Evolutionary conservation across 2,113 vertebrate species (phyloP).

Genomic region (Apodemus sylvaticus): DNA sequence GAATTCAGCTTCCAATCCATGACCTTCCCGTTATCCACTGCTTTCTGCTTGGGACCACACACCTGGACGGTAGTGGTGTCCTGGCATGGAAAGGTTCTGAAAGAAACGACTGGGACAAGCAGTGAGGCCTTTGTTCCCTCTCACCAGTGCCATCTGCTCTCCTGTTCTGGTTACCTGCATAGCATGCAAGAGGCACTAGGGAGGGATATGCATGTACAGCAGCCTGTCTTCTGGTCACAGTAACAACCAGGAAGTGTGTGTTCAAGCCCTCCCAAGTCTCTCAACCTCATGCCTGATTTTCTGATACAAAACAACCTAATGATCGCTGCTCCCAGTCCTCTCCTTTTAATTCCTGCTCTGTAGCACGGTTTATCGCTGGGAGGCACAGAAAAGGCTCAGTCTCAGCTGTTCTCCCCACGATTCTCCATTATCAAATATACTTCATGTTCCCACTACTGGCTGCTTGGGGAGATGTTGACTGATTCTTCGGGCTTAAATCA

Average conservation of each 20-base stretch:
- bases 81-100: neutral
- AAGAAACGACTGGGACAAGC: neutral
- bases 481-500: constrained; percentile 74
- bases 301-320: neutral
- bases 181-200: too few species aligned
- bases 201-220: neutral
- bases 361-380: neutral
- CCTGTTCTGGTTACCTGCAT: too few species aligned
- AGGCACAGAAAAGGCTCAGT: neutral
- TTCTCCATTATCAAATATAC: constrained; percentile 32
- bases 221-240: neutral
- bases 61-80: fast-evolving
- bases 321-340: neutral
- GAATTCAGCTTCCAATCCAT: neutral
- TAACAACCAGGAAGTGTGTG: neutral
- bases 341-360: constrained; percentile 67
- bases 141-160: fast-evolving
- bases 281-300: neutral
- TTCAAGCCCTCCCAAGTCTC: neutral
- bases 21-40: neutral
- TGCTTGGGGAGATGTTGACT: constrained; percentile 76
- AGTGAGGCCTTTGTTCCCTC: neutral
- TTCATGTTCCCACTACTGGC: constrained; percentile 56
- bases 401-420: neutral
- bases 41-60: neutral